A percentile compares a stretch with the other conserved stretches of the same genome.
Evolutionary conservation across 2,113 vertebrate genomes (phyloP).

Genomic region (Menidia beryllina): DNA sequence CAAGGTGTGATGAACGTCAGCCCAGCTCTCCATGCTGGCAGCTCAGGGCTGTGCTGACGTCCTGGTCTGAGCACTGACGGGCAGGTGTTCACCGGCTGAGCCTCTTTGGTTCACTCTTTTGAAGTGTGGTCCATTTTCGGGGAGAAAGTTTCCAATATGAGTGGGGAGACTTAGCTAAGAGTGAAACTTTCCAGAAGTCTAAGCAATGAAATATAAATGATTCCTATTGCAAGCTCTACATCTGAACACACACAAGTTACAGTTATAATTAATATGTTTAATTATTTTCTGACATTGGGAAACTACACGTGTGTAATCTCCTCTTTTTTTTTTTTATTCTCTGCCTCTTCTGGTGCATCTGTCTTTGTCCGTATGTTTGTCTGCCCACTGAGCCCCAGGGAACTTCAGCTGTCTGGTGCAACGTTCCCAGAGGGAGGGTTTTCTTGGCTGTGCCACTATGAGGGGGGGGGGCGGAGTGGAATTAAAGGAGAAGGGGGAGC

Average conservation of each 20-base stretch:
- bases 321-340: no score
- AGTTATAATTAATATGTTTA: conserved; percentile 52
- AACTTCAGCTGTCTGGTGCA: conserved; percentile 73
- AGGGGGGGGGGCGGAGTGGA: conserved; percentile 29
- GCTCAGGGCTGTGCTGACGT: conserved; percentile 11
- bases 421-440: conserved; percentile 72
- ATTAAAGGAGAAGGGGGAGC: conserved; percentile 35
- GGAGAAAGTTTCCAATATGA: conserved; percentile 11
- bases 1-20: background rate
- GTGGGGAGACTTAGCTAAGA: no score
- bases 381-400: conserved; percentile 62
- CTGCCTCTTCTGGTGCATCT: conserved; percentile 25
- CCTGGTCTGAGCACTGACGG: background rate
- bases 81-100: conserved; percentile 17
- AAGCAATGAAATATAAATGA: conserved; percentile 21
- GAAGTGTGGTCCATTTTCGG: background rate
- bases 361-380: conserved; percentile 62
- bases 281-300: conserved; percentile 43
- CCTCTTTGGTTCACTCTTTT: background rate
- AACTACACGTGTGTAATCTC: conserved; percentile 37
- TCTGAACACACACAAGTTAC: conserved; percentile 8
- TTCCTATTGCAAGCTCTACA: conserved; percentile 11
- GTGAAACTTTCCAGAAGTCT: conserved; percentile 19
- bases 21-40: conserved; percentile 13
- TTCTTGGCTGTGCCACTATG: conserved; percentile 66